phyloP scores from a whole-genome alignment of 2,888 invertebrate species.

The Xanthorhoe spadicearia region DNA sequence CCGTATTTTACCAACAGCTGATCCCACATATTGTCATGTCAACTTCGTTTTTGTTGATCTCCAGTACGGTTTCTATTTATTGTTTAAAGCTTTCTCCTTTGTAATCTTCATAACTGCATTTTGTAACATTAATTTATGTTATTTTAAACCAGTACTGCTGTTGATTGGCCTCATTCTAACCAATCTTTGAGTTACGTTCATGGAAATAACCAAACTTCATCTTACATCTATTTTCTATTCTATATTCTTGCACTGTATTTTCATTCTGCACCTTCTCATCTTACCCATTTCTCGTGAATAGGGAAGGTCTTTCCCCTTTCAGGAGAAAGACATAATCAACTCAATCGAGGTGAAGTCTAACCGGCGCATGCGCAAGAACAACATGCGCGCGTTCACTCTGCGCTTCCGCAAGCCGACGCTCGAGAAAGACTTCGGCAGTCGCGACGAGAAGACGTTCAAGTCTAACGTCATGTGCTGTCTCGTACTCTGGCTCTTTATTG shows the following conservation, averaged over 20 bases:
- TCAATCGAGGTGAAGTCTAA: slow-evolving; percentile 96
- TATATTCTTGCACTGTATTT: slow-evolving; percentile 11
- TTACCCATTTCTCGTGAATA: slow-evolving; percentile 22
- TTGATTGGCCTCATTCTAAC: not conserved
- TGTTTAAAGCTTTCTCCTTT: no score
- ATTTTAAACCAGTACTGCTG: not conserved
- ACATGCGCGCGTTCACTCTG: slow-evolving; percentile 94
- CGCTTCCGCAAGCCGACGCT: slow-evolving; percentile 92
- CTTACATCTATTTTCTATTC: not conserved
- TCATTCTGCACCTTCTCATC: slow-evolving; percentile 18
- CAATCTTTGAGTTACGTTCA: no score
- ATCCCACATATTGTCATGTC: no score
- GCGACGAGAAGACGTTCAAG: slow-evolving; percentile 96
- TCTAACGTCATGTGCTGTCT: slow-evolving; percentile 97
- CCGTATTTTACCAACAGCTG: no score
- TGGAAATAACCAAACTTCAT: no score
- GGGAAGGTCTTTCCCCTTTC: slow-evolving; percentile 40
- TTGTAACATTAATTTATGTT: no score
- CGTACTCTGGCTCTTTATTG: slow-evolving; percentile 95
- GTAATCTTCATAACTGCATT: no score
- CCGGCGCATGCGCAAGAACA: slow-evolving; percentile 93
- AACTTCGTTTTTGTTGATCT: no score
- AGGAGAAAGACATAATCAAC: slow-evolving; percentile 93
- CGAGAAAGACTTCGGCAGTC: slow-evolving; percentile 93
- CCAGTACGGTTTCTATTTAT: no score